Conservation (phyloP, 1,140 invertebrate species). For the Neodiprion pinetum region DNA sequence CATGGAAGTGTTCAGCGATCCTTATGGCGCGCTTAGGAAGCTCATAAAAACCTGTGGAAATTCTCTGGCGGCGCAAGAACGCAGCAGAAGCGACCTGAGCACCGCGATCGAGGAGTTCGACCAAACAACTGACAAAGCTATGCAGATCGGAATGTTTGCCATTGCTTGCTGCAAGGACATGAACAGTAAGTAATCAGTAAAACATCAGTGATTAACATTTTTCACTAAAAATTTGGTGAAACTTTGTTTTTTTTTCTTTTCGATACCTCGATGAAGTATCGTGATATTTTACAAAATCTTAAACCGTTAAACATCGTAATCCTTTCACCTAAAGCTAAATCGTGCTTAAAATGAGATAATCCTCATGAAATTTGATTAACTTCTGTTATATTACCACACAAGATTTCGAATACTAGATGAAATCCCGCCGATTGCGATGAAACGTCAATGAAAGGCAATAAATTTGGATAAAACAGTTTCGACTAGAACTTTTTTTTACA, state of each 20-base stretch:
- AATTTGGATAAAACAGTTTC: background rate
- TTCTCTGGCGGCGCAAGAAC: constrained; percentile 42
- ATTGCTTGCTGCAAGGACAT: constrained; percentile 70
- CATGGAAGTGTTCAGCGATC: constrained; percentile 57
- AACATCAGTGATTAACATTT: background rate
- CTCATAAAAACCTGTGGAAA: constrained; percentile 54
- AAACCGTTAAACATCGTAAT: background rate
- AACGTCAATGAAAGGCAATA: too few relatives aligned
- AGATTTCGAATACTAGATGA: background rate
- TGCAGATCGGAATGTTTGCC: constrained; percentile 74
- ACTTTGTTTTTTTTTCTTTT: constrained; percentile 28
- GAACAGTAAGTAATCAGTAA: constrained; percentile 56
- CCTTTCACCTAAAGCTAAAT: too few relatives aligned
- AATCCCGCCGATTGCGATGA: too few relatives aligned
- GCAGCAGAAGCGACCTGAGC: constrained; percentile 49
- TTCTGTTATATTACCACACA: constrained; percentile 21
- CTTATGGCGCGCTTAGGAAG: constrained; percentile 49
- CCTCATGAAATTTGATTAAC: constrained; percentile 15
- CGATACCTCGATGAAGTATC: constrained; percentile 16
- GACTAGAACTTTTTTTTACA: constrained; percentile 47
- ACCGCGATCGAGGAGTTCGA: constrained; percentile 67
- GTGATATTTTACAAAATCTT: constrained; percentile 13
- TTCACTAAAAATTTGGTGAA: background rate
- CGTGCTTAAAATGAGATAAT: background rate
- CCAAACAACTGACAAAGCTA: constrained; percentile 68